A percentile compares a stretch with the other conserved stretches of the same genome.
These are phyloP conservation scores for Graphium colonna DNA, from an alignment of 2,888 invertebrate genomes.

Conservation along the genomic window DNA sequence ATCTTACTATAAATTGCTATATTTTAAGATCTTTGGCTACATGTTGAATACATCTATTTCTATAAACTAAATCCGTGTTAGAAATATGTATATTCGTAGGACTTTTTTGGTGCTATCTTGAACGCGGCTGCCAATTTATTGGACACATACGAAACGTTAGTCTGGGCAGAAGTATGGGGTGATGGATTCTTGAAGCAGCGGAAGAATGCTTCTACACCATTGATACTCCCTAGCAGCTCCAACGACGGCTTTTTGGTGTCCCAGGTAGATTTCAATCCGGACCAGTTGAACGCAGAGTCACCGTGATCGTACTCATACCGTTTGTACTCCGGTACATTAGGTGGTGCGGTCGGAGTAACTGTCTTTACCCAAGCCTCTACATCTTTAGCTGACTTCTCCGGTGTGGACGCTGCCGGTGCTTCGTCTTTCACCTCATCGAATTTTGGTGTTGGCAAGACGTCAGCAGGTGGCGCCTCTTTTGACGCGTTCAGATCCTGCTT, in stretches of 20 bases:
- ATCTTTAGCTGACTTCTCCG: conserved; percentile 22
- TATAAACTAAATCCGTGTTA: not conserved
- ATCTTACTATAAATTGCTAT: too few relatives aligned
- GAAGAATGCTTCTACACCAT: conserved; percentile 31
- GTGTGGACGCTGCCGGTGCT: conserved; percentile 10
- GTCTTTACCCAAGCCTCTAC: conserved; percentile 28
- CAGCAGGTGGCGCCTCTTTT: conserved; percentile 16
- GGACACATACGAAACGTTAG: not conserved
- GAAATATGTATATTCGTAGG: conserved; percentile 11
- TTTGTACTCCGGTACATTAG: not conserved
- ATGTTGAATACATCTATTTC: not conserved
- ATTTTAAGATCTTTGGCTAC: too few relatives aligned
- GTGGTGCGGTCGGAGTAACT: not conserved
- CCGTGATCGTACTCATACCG: not conserved
- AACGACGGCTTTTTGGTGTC: not conserved
- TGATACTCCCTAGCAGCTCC: not conserved
- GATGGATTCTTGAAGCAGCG: conserved; percentile 20
- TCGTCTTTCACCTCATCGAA: conserved; percentile 2
- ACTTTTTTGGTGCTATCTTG: conserved; percentile 20
- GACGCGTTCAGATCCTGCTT: not conserved
- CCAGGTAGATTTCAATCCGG: not conserved
- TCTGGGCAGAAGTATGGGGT: not conserved
- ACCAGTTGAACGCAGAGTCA: not conserved
- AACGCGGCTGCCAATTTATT: not conserved
- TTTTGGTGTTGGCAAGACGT: conserved; percentile 18